phyloP scores from a whole-genome alignment of 2,113 vertebrate genomes.

The Indicator maculatus region DNA sequence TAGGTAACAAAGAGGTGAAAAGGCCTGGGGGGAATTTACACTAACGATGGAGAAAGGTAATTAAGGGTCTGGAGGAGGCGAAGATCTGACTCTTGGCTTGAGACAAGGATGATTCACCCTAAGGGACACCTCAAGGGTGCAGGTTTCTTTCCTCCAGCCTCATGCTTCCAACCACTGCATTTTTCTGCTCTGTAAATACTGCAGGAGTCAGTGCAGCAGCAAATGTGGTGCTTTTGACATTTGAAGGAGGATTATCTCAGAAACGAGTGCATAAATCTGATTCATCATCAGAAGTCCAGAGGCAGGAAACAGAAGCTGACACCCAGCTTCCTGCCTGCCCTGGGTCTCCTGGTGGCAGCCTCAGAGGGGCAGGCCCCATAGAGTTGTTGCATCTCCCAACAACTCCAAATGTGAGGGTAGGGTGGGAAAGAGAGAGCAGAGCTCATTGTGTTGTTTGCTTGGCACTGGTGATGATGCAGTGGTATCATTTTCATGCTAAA shows the following conservation, averaged over 20 bases:
- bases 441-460: background rate
- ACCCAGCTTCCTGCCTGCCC: background rate
- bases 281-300: background rate
- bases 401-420: background rate
- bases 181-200: conserved; percentile 29
- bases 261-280: background rate
- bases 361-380: rapidly evolving
- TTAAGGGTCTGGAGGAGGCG: background rate
- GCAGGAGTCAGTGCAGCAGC: background rate
- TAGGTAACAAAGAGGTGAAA: background rate
- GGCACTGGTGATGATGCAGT: conserved; percentile 47
- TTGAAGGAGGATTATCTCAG: background rate
- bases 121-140: background rate
- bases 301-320: background rate
- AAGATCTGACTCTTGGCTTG: background rate
- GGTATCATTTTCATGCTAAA: conserved; percentile 56
- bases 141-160: background rate
- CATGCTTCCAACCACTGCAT: rapidly evolving
- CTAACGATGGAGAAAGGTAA: background rate
- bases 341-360: background rate
- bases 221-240: conserved; percentile 12
- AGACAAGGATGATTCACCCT: background rate
- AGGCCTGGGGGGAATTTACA: background rate
- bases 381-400: background rate
- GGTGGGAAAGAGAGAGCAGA: background rate